Base-by-base conservation (phyloP, 2,113 vertebrate genomes). In the Panthera tigris region DNA sequence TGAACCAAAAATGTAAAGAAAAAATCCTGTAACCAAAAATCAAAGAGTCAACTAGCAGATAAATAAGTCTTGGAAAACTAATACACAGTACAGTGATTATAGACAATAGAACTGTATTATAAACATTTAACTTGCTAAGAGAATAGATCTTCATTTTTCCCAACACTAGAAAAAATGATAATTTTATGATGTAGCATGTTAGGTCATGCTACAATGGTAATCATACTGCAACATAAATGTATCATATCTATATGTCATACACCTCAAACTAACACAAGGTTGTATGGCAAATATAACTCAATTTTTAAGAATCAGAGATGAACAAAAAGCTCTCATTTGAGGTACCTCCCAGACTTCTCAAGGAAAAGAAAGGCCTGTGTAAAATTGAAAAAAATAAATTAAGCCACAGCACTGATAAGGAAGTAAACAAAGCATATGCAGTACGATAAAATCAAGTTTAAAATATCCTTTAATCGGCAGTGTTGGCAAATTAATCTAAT, bases 391-490 rank as follows among this genome's bases (percentile, higher is more conserved):
- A 96, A 91, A 74, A 83, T 4, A 45, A 88, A 95, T 74, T 33
- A 79, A 87, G 50, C 50, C 36, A 68, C 4, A 82, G 33, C 31
- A 73, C 19, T 68, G 45, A 82, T 95, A 63, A 96, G 57, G 45
- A 97, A 78, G 93, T 66, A 97, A 91, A 74, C 55, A 85, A 69
- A 65, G 80, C 41, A 69, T 18, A 92, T 31, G 29, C 4, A 86
- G 25, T 29, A 86, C 73, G 83, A 81, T 86, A 88, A 97, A 97
- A 97, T 97, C 74, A 74, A 90, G 74, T 74, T 83, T 84, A 80
- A 97, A 71, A 92, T 63, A 80, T 50, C 86, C 79, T 86, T 71
- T 36, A 76, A 74, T 94, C 71, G 66, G 57, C 50, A 91, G 55
- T 71, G 12, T 86, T 95, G 76, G 57, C 55, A 95, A 89, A 63